Base-by-base conservation (phyloP, 2,797 vertebrate genomes). In the Lerista edwardsae region DNA sequence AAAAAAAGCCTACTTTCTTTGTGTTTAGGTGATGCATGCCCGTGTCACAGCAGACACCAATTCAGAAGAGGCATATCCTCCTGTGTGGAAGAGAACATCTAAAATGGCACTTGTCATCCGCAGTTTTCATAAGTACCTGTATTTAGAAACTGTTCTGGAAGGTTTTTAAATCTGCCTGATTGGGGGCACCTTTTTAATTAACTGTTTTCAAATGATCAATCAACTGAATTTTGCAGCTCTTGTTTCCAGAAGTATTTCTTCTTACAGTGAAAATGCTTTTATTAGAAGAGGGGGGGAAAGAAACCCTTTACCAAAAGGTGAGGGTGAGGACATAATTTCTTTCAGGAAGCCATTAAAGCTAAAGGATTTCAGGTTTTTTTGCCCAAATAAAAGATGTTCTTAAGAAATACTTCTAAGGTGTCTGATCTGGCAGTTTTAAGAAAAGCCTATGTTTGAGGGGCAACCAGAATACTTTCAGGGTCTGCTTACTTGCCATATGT, bases 171-270 rank as follows among this genome's bases (percentile, higher is more conserved):
- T 62, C 41, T 47, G 36, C 6, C 34, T n/a, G 9, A 41, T 65
- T 78, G 39, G 21, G 29, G 61, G 59, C 31, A 23, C 61, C 27
- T 78, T 25, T 47, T 65, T 6, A 65, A 41, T 21, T 62, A 9
- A 41, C 10, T 39, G 47, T 23, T 61, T 23, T 39, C 6, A 47
- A 59, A 17, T 21, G 4, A 29, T 62, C 71, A 31, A 34, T 61
- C 8, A 36, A 29, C 69, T 25, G 17, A 44, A 12, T 39, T 9
- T 29, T 4, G 2, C 39, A 78, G 23, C 17, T 55, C 62, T 36
- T 12, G 51, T 95, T 93, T 95, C 90, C 93, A 91, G 92, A 94
- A 95, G 90, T 83, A 93, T 94, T 95, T 93, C 51, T 92, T 93
- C 47, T 91, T 83, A 92, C 93, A 93, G 90, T 83, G 27, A 81